phyloP scores from a whole-genome alignment of 2,797 vertebrate genomes.

The Otus scops region DNA sequence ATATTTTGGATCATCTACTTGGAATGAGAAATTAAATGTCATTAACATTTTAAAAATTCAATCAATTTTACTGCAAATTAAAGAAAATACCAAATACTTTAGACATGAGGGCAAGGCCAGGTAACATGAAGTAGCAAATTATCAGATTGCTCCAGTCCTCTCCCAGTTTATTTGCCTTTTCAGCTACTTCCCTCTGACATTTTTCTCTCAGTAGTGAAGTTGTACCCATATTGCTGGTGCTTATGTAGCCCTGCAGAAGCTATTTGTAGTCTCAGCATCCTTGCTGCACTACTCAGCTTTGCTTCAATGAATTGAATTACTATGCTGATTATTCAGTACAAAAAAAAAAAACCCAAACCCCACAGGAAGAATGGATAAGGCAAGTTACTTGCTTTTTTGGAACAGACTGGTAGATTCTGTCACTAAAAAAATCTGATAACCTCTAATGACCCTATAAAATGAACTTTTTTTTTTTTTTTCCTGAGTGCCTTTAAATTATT shows the following conservation, averaged over 20 bases:
- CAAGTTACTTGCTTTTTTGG: neutral
- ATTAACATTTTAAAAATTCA: neutral
- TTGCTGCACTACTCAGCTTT: neutral
- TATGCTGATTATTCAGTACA: neutral
- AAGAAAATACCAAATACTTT: neutral
- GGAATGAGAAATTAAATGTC: constrained; percentile 33
- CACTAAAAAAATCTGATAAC: neutral
- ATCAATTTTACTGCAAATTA: neutral
- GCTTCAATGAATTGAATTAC: neutral
- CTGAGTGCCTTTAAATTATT: neutral
- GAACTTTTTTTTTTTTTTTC: neutral
- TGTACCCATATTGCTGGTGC: neutral
- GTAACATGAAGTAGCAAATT: neutral
- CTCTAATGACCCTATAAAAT: neutral
- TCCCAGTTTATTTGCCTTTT: neutral
- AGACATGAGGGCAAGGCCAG: neutral
- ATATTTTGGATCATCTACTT: constrained; percentile 6
- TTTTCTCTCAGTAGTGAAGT: neutral
- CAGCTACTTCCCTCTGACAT: neutral
- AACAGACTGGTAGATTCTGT: neutral
- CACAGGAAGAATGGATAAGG: neutral
- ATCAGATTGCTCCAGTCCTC: neutral
- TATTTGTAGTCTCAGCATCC: neutral
- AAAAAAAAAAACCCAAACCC: neutral
- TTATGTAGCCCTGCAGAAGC: neutral